Evolutionary conservation across 1,140 invertebrate species (phyloP).

Genomic region (Drosophila bocki): DNA sequence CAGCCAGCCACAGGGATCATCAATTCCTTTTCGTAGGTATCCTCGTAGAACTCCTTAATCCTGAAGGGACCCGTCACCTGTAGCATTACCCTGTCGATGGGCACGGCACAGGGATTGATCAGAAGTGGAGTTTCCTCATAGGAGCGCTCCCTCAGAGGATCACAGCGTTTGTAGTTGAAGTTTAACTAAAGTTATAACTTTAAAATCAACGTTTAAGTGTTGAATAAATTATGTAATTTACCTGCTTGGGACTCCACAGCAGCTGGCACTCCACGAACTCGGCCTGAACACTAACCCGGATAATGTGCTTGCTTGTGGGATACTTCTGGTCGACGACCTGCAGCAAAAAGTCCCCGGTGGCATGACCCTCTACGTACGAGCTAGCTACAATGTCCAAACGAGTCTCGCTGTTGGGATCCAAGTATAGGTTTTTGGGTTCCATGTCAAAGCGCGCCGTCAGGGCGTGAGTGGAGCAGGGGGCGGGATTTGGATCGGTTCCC

Average conservation of each 20-base stretch:
- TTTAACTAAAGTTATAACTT: conserved; percentile 6
- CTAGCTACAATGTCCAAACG: conserved; percentile 51
- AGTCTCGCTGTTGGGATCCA: conserved; percentile 21
- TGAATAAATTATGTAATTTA: neutral
- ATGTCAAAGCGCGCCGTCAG: conserved; percentile 63
- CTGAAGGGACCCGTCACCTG: conserved; percentile 64
- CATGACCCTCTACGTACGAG: conserved; percentile 47
- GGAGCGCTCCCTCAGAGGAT: conserved; percentile 48
- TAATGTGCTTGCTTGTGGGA: conserved; percentile 58
- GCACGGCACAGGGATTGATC: conserved; percentile 29
- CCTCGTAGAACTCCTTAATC: conserved; percentile 70
- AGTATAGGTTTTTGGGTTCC: conserved; percentile 51
- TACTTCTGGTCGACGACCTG: conserved; percentile 58
- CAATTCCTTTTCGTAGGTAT: conserved; percentile 49
- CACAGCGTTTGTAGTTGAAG: conserved; percentile 58
- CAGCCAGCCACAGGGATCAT: conserved; percentile 5
- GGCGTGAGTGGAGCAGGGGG: conserved; percentile 32
- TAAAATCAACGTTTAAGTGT: no score
- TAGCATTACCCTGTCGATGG: conserved; percentile 29
- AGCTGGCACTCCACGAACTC: conserved; percentile 56
- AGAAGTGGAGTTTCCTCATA: conserved; percentile 42
- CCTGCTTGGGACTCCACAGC: conserved; percentile 51
- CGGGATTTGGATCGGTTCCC: neutral
- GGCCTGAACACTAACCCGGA: conserved; percentile 41
- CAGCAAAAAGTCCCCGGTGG: conserved; percentile 60